A percentile compares a stretch with the other conserved stretches of the same genome.
These are phyloP conservation scores for Aethes cnicana DNA, from an alignment of 2,888 invertebrate genomes.

Conservation along the genomic window DNA sequence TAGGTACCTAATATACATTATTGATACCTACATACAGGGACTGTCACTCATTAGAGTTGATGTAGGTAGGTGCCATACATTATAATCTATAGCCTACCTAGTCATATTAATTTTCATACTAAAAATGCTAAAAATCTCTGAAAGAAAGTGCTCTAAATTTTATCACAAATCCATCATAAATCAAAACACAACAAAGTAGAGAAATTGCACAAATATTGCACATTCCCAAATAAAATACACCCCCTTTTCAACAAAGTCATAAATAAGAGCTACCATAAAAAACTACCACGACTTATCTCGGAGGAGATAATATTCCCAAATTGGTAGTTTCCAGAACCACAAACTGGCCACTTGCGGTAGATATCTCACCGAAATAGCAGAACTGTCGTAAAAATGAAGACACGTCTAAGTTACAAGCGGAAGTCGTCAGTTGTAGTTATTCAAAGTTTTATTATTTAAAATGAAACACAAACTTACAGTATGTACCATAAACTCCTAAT, in stretches of 20 bases:
- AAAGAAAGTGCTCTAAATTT: too few relatives aligned
- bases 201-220: too few relatives aligned
- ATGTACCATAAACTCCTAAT: too few relatives aligned
- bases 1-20: too few relatives aligned
- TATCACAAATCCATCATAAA: neutral
- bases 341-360: constrained; percentile 30
- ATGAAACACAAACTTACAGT: too few relatives aligned
- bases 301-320: constrained; percentile 33
- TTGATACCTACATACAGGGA: too few relatives aligned
- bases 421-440: constrained; percentile 30
- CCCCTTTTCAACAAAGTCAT: constrained; percentile 21
- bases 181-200: neutral
- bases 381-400: constrained; percentile 26
- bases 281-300: constrained; percentile 26
- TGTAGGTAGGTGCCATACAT: too few relatives aligned
- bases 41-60: too few relatives aligned
- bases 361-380: constrained; percentile 29
- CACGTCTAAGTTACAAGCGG: neutral
- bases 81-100: too few relatives aligned
- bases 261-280: constrained; percentile 28
- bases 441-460: too few relatives aligned
- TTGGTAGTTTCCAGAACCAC: constrained; percentile 31
- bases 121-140: too few relatives aligned
- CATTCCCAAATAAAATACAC: constrained; percentile 11
- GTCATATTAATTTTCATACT: too few relatives aligned